These are phyloP conservation scores for Leiothrix lutea DNA, from an alignment of 2,113 vertebrate species.

Conservation along the genomic window DNA sequence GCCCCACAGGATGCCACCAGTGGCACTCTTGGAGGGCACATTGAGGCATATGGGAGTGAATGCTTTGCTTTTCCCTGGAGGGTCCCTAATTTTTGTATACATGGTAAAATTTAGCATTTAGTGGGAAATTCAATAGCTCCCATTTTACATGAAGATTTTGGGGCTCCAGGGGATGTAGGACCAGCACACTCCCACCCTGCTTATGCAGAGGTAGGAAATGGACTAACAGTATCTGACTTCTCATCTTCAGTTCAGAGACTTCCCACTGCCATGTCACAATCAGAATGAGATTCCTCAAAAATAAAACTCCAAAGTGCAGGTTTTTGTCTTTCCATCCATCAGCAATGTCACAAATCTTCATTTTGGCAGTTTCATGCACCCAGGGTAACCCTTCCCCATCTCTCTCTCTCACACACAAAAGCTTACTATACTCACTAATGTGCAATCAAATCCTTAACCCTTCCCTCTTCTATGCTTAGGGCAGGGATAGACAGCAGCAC, in stretches of 20 bases:
- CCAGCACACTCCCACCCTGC: not conserved
- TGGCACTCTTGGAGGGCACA: not conserved
- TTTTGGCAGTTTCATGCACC: not conserved
- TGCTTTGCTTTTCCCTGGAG: not conserved
- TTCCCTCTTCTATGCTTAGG: not conserved
- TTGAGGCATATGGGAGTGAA: rapidly evolving
- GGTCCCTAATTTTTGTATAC: not conserved
- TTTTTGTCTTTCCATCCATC: not conserved
- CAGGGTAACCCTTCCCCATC: not conserved
- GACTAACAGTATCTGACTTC: not conserved
- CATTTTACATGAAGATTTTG: not conserved
- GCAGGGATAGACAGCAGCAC: not conserved
- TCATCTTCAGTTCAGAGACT: not conserved
- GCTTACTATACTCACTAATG: not conserved
- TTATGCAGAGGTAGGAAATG: not conserved
- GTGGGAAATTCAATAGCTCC: not conserved
- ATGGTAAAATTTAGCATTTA: not conserved
- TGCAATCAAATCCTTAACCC: slow-evolving; percentile 9
- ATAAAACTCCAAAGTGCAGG: not conserved
- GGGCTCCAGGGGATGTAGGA: not conserved
- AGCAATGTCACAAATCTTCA: not conserved
- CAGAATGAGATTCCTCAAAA: not conserved
- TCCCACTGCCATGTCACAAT: not conserved
- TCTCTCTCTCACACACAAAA: not conserved
- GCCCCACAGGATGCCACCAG: not conserved